A percentile compares a stretch with the other conserved stretches of the same genome.
phyloP scores from a whole-genome alignment of 2,797 vertebrate species.

The Scomberomorus guttatus region DNA sequence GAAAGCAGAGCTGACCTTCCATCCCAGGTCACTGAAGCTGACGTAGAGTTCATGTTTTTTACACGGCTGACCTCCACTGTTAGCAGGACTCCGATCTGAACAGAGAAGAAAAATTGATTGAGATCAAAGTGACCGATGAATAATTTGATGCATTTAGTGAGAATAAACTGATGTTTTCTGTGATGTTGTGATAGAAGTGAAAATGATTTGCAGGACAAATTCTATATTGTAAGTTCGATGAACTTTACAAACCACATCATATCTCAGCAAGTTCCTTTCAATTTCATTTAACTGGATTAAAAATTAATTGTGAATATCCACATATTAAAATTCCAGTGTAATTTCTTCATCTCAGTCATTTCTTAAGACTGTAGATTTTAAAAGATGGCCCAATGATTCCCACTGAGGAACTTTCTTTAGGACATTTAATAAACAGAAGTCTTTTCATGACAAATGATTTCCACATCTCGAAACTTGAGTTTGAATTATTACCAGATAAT shows the following conservation, averaged over 20 bases:
- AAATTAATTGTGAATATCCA: background rate
- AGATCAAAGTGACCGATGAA: background rate
- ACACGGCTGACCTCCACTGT: slow-evolving; percentile 88
- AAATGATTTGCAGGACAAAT: background rate
- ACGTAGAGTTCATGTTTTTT: slow-evolving; percentile 95
- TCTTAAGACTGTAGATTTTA: background rate
- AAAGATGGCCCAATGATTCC: background rate
- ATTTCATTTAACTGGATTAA: background rate
- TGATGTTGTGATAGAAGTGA: too few relatives aligned
- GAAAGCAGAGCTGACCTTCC: slow-evolving; percentile 92
- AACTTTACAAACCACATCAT: too few relatives aligned
- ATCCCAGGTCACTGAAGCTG: slow-evolving; percentile 98
- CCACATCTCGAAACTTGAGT: too few relatives aligned
- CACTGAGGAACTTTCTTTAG: background rate
- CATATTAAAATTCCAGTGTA: background rate
- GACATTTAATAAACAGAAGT: background rate
- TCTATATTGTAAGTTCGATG: background rate
- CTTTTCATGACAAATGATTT: too few relatives aligned
- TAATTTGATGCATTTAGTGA: too few relatives aligned
- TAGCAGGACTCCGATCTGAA: slow-evolving; percentile 84
- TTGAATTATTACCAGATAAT: background rate
- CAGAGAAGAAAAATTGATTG: background rate
- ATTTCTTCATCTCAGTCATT: background rate
- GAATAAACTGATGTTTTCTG: too few relatives aligned
- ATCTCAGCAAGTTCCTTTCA: background rate